Percentiles rank a stretch among this genome's conserved stretches.
phyloP scores from a whole-genome alignment of 2,888 invertebrate genomes.

The Lasioglossum zephyrum region DNA sequence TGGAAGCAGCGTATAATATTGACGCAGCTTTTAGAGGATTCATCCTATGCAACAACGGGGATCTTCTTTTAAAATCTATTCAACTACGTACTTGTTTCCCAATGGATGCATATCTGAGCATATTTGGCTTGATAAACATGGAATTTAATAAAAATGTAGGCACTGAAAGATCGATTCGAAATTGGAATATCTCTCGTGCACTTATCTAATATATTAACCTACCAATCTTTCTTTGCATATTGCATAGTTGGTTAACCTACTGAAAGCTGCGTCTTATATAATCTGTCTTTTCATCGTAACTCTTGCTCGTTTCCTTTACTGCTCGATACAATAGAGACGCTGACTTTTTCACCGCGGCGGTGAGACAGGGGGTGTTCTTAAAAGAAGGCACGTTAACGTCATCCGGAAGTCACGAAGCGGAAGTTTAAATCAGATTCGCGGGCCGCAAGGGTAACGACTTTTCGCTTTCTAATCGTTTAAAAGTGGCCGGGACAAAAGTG shows the following conservation, averaged over 20 bases:
- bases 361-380: neutral
- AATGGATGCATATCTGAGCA: neutral
- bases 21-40: neutral
- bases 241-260: neutral
- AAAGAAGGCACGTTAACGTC: conserved; percentile 15
- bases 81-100: neutral
- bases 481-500: conserved; percentile 36
- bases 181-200: neutral
- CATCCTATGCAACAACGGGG: neutral
- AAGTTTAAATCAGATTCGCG: conserved; percentile 22
- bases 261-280: neutral
- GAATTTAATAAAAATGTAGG: neutral
- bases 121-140: neutral
- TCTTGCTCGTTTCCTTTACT: neutral
- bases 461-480: conserved; percentile 36
- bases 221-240: neutral
- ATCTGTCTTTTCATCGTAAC: neutral
- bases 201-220: neutral
- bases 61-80: neutral
- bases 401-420: neutral
- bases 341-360: neutral
- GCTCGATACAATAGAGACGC: neutral
- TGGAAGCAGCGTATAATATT: neutral
- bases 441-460: conserved; percentile 33
- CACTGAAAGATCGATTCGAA: neutral